These are phyloP conservation scores for Propsilocerus akamusi DNA, from an alignment of 1,140 invertebrate species.

Conservation along the genomic window DNA sequence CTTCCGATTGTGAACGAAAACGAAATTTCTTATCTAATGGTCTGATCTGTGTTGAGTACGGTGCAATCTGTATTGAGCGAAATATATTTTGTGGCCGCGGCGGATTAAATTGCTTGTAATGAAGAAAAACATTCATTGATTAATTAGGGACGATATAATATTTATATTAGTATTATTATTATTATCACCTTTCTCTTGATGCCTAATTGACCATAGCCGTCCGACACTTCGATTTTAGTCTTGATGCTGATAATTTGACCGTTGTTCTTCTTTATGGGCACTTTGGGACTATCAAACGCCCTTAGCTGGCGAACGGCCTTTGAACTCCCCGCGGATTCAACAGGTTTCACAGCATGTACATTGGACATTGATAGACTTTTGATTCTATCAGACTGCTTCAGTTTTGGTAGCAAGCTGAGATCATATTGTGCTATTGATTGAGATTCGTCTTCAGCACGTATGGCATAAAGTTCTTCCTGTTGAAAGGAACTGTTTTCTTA, in stretches of 20 bases:
- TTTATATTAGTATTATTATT: neutral
- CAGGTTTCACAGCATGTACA: neutral
- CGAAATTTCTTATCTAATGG: neutral
- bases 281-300: neutral
- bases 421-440: neutral
- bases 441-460: neutral
- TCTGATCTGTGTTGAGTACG: neutral
- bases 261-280: neutral
- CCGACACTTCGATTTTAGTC: neutral
- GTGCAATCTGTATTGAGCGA: neutral
- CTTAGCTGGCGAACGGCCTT: neutral
- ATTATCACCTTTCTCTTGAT: neutral
- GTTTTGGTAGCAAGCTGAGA: neutral
- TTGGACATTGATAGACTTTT: neutral
- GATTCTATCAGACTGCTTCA: neutral
- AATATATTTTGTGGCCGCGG: neutral
- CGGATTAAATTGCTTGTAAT: neutral
- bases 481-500: neutral
- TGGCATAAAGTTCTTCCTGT: neutral
- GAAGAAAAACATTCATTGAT: neutral
- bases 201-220: neutral
- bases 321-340: neutral
- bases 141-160: neutral
- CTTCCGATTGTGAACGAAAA: neutral
- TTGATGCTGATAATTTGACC: constrained; percentile 1